A percentile compares a stretch with the other conserved stretches of the same genome.
Conservation (phyloP, 2,113 vertebrate genomes). For the Scomber colias region DNA sequence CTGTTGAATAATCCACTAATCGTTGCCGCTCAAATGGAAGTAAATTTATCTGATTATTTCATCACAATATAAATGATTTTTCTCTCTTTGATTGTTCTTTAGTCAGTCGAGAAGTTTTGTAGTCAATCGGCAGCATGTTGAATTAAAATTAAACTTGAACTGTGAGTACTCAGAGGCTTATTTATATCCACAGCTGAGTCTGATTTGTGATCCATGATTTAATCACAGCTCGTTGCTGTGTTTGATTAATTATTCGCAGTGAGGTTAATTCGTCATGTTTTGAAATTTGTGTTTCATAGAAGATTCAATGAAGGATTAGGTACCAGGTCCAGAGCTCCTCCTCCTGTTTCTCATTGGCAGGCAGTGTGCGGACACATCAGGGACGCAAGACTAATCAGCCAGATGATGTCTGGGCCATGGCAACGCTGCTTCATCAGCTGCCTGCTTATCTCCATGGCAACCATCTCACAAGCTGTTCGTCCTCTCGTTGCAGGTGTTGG, state of each 20-base stretch:
- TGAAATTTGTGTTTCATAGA: neutral
- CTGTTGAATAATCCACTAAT: too few species aligned
- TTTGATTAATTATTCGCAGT: neutral
- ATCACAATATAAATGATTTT: too few species aligned
- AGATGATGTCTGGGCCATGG: slow-evolving; percentile 28
- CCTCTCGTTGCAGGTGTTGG: slow-evolving; percentile 56
- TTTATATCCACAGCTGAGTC: neutral
- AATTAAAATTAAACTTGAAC: neutral
- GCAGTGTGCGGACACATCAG: slow-evolving; percentile 28
- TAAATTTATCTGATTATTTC: too few species aligned
- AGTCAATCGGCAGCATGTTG: neutral
- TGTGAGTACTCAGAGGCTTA: too few species aligned
- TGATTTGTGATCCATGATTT: neutral
- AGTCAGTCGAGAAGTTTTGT: neutral
- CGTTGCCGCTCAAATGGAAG: too few species aligned
- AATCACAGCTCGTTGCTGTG: neutral
- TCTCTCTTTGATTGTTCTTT: too few species aligned
- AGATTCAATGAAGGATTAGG: too few species aligned
- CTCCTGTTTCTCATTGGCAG: slow-evolving; percentile 7
- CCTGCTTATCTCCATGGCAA: slow-evolving; percentile 46
- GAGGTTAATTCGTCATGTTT: neutral
- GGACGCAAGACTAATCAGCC: slow-evolving; percentile 26
- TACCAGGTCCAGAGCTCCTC: neutral
- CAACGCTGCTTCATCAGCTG: slow-evolving; percentile 27
- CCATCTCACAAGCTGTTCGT: slow-evolving; percentile 25